Evolutionary conservation across 2,888 invertebrate species (phyloP).

Genomic region (Gymnoscelis rufifasciata): DNA sequence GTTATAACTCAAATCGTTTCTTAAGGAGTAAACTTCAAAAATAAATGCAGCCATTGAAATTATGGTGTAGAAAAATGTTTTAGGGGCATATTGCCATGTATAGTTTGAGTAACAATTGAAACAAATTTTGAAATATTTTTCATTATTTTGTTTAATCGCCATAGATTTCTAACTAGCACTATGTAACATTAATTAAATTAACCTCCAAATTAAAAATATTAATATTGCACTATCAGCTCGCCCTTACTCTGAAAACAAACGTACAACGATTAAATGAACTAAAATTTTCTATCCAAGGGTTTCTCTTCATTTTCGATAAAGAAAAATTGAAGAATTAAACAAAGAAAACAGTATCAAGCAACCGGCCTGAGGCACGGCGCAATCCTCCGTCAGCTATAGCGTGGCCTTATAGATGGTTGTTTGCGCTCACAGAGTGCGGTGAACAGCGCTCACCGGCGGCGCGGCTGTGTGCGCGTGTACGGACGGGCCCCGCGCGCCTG

Average conservation of each 20-base stretch:
- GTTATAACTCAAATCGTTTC: too few species aligned
- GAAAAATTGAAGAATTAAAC: conserved; percentile 32
- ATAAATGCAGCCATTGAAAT: too few species aligned
- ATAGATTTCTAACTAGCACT: too few species aligned
- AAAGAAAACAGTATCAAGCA: conserved; percentile 43
- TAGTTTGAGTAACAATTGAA: too few species aligned
- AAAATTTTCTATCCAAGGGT: neutral
- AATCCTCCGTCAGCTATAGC: conserved; percentile 77
- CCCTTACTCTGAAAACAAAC: neutral
- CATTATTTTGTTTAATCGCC: too few species aligned
- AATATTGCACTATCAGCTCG: neutral
- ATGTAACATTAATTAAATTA: too few species aligned
- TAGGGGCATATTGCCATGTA: too few species aligned
- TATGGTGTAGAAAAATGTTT: too few species aligned
- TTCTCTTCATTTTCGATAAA: conserved; percentile 17
- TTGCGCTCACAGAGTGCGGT: conserved; percentile 80
- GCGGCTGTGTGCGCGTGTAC: conserved; percentile 61
- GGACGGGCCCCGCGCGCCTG: conserved; percentile 45
- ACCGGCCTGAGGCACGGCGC: conserved; percentile 63
- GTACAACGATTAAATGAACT: neutral
- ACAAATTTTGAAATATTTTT: too few species aligned
- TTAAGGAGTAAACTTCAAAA: too few species aligned
- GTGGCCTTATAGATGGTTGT: conserved; percentile 80
- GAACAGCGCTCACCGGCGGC: conserved; percentile 78
- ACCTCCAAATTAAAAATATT: too few species aligned